Evolutionary conservation across 2,888 invertebrate species (phyloP).

Genomic region (Ormia ochracea): DNA sequence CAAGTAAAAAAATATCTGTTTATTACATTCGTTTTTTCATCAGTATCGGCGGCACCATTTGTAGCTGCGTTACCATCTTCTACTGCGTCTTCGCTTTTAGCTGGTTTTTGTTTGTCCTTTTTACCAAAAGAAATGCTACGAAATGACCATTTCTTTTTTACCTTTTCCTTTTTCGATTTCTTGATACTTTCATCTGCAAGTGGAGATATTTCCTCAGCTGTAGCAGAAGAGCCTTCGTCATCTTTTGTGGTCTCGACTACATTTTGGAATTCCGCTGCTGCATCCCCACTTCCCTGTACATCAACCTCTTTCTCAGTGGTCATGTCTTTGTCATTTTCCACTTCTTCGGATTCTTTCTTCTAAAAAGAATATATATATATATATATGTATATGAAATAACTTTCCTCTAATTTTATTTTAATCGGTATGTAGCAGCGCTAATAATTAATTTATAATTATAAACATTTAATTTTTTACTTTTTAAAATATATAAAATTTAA

Average conservation of each 20-base stretch:
- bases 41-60: conserved; percentile 59
- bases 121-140: conserved; percentile 91
- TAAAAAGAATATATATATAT: conserved; percentile 68
- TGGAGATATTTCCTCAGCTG: conserved; percentile 71
- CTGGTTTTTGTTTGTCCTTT: conserved; percentile 91
- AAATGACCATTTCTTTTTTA: conserved; percentile 94
- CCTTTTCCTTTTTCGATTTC: conserved; percentile 83
- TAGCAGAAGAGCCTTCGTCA: conserved; percentile 60
- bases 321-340: conserved; percentile 83
- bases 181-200: conserved; percentile 77
- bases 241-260: conserved; percentile 61
- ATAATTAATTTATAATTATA: too few species aligned
- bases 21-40: conserved; percentile 67
- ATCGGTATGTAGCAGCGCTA: too few species aligned
- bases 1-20: too few species aligned
- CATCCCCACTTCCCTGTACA: conserved; percentile 63
- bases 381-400: not conserved
- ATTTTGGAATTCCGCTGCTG: conserved; percentile 39
- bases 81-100: conserved; percentile 80
- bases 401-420: too few species aligned
- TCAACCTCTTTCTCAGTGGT: conserved; percentile 80
- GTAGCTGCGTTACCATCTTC: conserved; percentile 65
- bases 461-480: too few species aligned
- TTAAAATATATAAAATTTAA: too few species aligned
- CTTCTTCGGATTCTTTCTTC: conserved; percentile 80